These are phyloP conservation scores for Limnodromus scolopaceus DNA, from an alignment of 2,797 vertebrate genomes.

Conservation along the genomic window DNA sequence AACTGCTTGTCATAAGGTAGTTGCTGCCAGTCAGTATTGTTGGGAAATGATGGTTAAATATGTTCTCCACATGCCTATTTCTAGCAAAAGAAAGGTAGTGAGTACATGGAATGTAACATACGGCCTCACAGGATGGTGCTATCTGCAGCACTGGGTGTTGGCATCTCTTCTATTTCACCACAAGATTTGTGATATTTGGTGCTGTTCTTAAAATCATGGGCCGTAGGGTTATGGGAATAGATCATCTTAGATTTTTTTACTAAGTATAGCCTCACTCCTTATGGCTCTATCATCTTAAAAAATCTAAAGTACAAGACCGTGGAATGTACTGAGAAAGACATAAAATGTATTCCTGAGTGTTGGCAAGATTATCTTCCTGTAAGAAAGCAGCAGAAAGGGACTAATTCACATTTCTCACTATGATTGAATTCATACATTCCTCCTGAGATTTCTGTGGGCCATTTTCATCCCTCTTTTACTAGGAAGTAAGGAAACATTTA, in stretches of 20 bases:
- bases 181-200: neutral
- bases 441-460: slow-evolving; percentile 31
- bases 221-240: neutral
- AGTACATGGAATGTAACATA: fast-evolving
- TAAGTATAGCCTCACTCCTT: neutral
- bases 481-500: slow-evolving; percentile 40
- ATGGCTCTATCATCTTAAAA: neutral
- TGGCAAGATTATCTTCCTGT: neutral
- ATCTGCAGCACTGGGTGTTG: neutral
- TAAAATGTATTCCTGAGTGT: neutral
- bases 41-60: neutral
- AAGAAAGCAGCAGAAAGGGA: neutral
- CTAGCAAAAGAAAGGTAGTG: neutral
- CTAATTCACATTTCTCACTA: neutral
- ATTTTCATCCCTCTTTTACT: neutral
- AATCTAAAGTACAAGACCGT: neutral
- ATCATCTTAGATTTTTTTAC: neutral
- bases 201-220: neutral
- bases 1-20: neutral
- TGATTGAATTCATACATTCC: slow-evolving; percentile 27
- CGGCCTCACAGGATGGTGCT: neutral
- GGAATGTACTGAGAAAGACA: neutral
- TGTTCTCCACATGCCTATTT: neutral
- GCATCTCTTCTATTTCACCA: neutral
- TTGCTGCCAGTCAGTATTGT: neutral